phyloP scores from a whole-genome alignment of 2,113 vertebrate species.

The Mola mola region DNA sequence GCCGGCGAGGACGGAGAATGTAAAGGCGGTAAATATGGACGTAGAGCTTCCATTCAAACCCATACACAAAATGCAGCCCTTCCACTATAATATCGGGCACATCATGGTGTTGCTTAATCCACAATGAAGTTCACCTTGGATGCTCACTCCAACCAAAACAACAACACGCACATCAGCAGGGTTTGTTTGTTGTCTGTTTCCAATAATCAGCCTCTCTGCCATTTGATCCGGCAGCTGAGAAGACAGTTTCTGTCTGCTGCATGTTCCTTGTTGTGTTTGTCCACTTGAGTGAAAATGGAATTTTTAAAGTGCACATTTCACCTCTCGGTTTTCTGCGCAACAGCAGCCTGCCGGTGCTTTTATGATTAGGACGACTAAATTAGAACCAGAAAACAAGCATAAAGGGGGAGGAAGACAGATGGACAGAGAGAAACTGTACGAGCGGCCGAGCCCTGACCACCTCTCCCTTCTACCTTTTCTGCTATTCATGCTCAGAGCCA shows the following conservation, averaged over 20 bases:
- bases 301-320: slow-evolving; percentile 70
- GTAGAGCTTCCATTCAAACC: slow-evolving; percentile 43
- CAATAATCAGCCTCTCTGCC: slow-evolving; percentile 59
- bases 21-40: slow-evolving; percentile 63
- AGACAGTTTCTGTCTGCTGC: slow-evolving; percentile 46
- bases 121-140: neutral
- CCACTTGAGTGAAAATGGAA: slow-evolving; percentile 77
- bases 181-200: slow-evolving; percentile 63
- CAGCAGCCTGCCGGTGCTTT: slow-evolving; percentile 71
- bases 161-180: slow-evolving; percentile 15
- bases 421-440: slow-evolving; percentile 10
- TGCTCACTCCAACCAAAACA: no score
- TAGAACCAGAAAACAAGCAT: slow-evolving; percentile 66
- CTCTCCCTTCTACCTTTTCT: slow-evolving; percentile 34
- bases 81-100: neutral
- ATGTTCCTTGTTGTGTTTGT: slow-evolving; percentile 61
- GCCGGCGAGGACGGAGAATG: slow-evolving; percentile 67
- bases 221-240: slow-evolving; percentile 66
- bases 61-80: neutral
- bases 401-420: slow-evolving; percentile 25
- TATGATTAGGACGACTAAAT: slow-evolving; percentile 77
- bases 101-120: neutral
- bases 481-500: slow-evolving; percentile 23
- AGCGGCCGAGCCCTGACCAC: slow-evolving; percentile 34
- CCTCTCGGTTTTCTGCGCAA: slow-evolving; percentile 63